Percentiles rank a stretch among this genome's conserved stretches.
These are phyloP conservation scores for Piscicola geometra DNA, from an alignment of 2,888 invertebrate species.

Conservation along the genomic window DNA sequence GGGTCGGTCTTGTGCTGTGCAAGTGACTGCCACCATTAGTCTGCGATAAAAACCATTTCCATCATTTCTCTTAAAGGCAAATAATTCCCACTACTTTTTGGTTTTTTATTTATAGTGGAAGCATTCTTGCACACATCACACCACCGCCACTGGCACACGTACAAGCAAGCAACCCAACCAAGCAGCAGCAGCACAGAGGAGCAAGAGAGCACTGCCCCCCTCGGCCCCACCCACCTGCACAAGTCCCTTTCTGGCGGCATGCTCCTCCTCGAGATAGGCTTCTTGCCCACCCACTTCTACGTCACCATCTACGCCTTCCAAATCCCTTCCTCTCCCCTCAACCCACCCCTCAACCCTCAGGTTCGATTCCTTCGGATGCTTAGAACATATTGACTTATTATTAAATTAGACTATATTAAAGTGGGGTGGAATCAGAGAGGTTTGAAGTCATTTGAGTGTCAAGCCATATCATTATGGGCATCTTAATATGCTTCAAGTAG, in stretches of 20 bases:
- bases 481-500: neutral
- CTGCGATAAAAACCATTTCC: too few species aligned
- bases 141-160: too few species aligned
- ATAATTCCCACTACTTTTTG: too few species aligned
- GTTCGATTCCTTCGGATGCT: neutral
- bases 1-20: too few species aligned
- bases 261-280: slow-evolving; percentile 66
- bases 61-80: too few species aligned
- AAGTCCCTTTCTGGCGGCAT: slow-evolving; percentile 68
- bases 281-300: slow-evolving; percentile 63
- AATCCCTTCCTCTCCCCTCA: slow-evolving; percentile 58
- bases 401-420: neutral
- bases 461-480: neutral
- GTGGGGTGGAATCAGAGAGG: too few species aligned
- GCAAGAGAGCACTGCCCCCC: neutral
- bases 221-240: slow-evolving; percentile 60
- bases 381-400: neutral
- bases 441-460: too few species aligned
- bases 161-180: neutral
- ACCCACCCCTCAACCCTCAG: slow-evolving; percentile 37
- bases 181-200: neutral
- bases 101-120: neutral
- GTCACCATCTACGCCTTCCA: slow-evolving; percentile 67
- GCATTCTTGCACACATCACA: neutral
- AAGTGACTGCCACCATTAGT: too few species aligned